Conservation (phyloP, 2,113 vertebrate species). For the Heterochromis multidens region DNA sequence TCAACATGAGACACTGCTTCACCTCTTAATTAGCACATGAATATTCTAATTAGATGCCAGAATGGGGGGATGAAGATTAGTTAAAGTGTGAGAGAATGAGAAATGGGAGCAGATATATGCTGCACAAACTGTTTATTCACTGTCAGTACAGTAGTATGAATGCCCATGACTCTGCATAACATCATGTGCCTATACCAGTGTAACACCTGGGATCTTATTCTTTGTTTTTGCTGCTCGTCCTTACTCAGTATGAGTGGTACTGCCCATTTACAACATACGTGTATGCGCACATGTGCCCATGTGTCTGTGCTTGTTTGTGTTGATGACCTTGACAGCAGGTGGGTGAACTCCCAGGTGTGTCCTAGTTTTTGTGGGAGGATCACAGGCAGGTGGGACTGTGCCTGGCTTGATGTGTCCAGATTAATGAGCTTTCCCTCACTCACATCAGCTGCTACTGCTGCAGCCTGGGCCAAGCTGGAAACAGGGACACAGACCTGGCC, state of each 20-base stretch:
- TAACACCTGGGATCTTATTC: neutral
- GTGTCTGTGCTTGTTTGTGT: conserved; percentile 34
- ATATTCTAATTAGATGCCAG: conserved; percentile 84
- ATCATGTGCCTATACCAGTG: neutral
- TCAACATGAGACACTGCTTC: conserved; percentile 70
- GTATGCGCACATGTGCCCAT: neutral
- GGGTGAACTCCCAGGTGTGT: conserved; percentile 73
- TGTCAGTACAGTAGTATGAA: neutral
- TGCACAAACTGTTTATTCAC: neutral
- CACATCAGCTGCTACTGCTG: conserved; percentile 59
- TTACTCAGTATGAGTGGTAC: neutral
- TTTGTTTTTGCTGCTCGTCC: neutral
- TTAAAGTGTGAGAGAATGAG: conserved; percentile 35
- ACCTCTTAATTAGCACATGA: conserved; percentile 85
- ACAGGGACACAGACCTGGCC: conserved; percentile 59
- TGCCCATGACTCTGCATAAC: conserved; percentile 2
- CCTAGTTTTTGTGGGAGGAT: conserved; percentile 70
- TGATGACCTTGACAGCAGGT: conserved; percentile 64
- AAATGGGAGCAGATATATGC: neutral
- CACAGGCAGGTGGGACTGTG: conserved; percentile 64
- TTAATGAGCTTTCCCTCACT: conserved; percentile 70
- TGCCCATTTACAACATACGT: neutral
- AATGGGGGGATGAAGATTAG: conserved; percentile 75
- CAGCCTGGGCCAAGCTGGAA: conserved; percentile 56
- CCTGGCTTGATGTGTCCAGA: conserved; percentile 56